These are phyloP conservation scores for Ormyrus thymus DNA, from an alignment of 2,888 invertebrate genomes.

Conservation along the genomic window DNA sequence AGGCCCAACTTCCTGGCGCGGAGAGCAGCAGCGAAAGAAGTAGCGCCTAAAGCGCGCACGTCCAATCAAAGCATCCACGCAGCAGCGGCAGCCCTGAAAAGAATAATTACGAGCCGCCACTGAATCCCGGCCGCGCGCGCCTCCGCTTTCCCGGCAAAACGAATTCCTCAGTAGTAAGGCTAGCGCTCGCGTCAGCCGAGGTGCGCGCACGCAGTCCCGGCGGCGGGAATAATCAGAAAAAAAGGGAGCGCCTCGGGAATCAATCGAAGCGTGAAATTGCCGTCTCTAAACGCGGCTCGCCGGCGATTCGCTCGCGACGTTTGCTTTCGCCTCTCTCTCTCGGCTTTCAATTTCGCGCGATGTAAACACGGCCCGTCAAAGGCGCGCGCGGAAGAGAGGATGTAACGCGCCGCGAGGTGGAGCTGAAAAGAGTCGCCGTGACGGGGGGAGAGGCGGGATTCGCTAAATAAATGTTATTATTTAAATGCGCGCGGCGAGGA, in stretches of 20 bases:
- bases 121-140: neutral
- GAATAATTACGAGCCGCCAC: constrained; percentile 26
- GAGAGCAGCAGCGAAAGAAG: too few relatives aligned
- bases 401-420: neutral
- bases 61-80: too few relatives aligned
- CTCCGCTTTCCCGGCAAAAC: constrained; percentile 18
- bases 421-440: neutral
- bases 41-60: too few relatives aligned
- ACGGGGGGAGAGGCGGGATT: constrained; percentile 21
- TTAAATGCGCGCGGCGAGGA: neutral
- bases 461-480: constrained; percentile 47
- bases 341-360: constrained; percentile 41
- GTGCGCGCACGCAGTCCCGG: neutral
- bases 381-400: constrained; percentile 34
- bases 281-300: constrained; percentile 16
- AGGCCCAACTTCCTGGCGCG: too few relatives aligned
- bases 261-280: constrained; percentile 52
- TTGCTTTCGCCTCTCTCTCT: constrained; percentile 20
- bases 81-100: neutral
- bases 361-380: constrained; percentile 48
- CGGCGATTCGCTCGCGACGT: constrained; percentile 24
- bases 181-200: constrained; percentile 44
- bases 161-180: constrained; percentile 47
- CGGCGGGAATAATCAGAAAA: neutral
- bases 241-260: constrained; percentile 24